A percentile compares a stretch with the other conserved stretches of the same genome.
Evolutionary conservation across 2,797 vertebrate species (phyloP).

Genomic region (Phataginus tetradactyla): DNA sequence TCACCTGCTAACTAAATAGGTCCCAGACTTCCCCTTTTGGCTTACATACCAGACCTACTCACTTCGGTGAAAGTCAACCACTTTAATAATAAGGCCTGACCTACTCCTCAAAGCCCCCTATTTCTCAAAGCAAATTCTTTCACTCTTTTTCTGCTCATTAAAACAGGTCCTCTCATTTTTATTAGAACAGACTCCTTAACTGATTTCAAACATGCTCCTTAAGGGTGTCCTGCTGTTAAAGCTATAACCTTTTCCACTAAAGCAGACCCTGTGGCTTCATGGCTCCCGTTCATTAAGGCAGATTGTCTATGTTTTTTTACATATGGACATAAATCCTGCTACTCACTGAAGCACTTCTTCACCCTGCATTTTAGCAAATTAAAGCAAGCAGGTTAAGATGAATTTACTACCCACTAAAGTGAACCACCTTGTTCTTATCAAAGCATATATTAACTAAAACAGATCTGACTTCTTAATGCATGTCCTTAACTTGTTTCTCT

Average conservation of each 20-base stretch:
- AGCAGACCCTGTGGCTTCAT: too few relatives aligned
- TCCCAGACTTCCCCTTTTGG: background rate
- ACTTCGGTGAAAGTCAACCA: rapidly evolving
- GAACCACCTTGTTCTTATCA: background rate
- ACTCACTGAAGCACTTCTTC: background rate
- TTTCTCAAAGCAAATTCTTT: background rate
- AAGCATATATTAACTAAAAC: background rate
- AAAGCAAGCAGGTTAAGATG: background rate
- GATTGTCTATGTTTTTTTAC: background rate
- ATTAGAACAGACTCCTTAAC: background rate
- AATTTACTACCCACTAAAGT: background rate
- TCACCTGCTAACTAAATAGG: background rate
- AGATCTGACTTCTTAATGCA: background rate
- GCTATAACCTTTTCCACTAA: background rate
- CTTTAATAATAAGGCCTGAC: background rate
- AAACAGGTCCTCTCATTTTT: rapidly evolving
- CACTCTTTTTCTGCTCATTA: background rate
- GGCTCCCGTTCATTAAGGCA: background rate
- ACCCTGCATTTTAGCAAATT: too few relatives aligned
- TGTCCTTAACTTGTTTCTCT: background rate
- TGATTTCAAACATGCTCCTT: rapidly evolving
- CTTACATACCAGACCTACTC: rapidly evolving
- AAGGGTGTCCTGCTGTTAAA: background rate
- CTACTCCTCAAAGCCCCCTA: background rate
- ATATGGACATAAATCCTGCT: rapidly evolving